Base-by-base conservation (phyloP, 1,140 invertebrate species). In the Pectinophora gossypiella region DNA sequence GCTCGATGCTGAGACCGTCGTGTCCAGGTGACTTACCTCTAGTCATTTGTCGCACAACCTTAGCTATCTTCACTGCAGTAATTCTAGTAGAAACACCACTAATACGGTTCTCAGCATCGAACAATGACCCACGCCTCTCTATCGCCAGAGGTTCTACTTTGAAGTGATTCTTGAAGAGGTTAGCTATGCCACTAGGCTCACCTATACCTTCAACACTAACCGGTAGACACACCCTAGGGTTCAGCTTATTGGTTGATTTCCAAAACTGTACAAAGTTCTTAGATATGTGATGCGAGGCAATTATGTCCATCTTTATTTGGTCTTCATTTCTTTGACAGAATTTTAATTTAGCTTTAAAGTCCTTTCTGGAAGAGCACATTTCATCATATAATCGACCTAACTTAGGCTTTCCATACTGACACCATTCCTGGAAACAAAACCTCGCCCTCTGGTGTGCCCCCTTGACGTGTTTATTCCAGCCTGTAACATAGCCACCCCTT, bases 181-280 rank as follows among this genome's bases (percentile, higher is more conserved):
- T 23, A 20, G 44, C 44, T 23, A 46, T 23, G 7, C 22, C n/a
- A 5, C 15, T 3, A 16, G 21, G 19, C 2, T 21, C 44, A 23
- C 15, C 10, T 3, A 46, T 13, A 3, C 44, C 44, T 2, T 21
- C 44, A 4, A 46, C 21, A 23, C 19, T 46, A 3, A 15, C n/a
- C 4, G 44, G 44, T 6, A 23, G 2, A 22, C 20, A 13, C 6
- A 16, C 4, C 7, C 15, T 22, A 2, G 3, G 19, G 16, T 46
- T 44, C n/a, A 44, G n/a, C 19, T 44, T 44, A 44, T 44, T 44
- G 19, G 42, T 13, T n/a, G n/a, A n/a, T 18, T 46, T 46, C 44
- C 44, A 46, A 46, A 46, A 46, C 6, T n/a, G 9, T 10, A 5
- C 6, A 15, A 46, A 46, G 15, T 23, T 15, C 4, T 46, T 21